phyloP scores from a whole-genome alignment of 2,888 invertebrate genomes.

The Coenonympha glycerion region DNA sequence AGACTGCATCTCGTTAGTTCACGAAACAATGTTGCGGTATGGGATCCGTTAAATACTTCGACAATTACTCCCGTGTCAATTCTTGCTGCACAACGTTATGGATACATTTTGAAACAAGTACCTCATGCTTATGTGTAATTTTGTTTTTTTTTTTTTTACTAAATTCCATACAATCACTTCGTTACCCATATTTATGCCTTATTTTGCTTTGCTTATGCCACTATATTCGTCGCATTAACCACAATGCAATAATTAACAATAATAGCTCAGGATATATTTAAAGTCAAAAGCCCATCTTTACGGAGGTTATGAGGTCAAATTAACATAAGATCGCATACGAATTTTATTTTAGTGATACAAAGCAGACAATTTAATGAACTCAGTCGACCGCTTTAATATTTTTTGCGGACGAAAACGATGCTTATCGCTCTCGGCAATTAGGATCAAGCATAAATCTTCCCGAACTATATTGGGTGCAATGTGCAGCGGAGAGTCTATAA shows the following conservation, averaged over 20 bases:
- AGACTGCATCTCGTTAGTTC: constrained; percentile 47
- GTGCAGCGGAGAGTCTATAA: constrained; percentile 16
- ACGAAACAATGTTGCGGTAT: constrained; percentile 40
- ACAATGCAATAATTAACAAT: too few species aligned
- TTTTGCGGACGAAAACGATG: constrained; percentile 8
- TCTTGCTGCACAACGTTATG: not conserved
- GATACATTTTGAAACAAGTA: too few species aligned
- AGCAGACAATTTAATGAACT: not conserved
- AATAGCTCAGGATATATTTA: too few species aligned
- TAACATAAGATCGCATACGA: too few species aligned
- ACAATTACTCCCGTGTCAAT: not conserved
- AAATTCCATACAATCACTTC: too few species aligned
- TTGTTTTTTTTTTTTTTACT: too few species aligned
- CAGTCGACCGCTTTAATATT: not conserved
- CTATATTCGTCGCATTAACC: too few species aligned
- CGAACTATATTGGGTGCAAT: constrained; percentile 27
- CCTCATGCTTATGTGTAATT: too few species aligned
- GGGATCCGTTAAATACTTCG: constrained; percentile 38
- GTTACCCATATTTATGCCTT: too few species aligned
- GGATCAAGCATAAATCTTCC: constrained; percentile 25
- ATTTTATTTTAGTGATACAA: not conserved
- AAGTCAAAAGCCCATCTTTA: too few species aligned
- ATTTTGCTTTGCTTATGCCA: too few species aligned
- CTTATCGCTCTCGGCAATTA: constrained; percentile 18
- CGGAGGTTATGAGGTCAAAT: too few species aligned